phyloP scores from a whole-genome alignment of 1,140 invertebrate species.

The Yoshiicerus persimilis region DNA sequence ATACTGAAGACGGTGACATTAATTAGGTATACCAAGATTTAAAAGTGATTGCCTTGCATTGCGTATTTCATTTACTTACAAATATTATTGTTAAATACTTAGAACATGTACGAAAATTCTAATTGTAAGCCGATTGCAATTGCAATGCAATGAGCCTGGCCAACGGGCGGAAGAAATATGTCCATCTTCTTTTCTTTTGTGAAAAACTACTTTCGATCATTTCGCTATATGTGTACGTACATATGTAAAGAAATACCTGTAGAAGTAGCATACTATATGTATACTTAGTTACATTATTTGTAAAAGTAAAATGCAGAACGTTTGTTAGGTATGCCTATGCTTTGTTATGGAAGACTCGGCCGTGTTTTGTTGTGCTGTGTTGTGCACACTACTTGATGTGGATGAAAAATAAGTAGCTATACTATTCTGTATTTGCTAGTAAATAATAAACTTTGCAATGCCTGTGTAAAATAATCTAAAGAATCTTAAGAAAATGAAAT shows the following conservation, averaged over 20 bases:
- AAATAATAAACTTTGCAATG: background rate
- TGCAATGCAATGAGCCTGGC: background rate
- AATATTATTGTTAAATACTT: background rate
- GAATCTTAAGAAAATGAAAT: conserved; percentile 8
- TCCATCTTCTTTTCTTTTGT: background rate
- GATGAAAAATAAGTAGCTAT: background rate
- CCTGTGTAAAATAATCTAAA: conserved; percentile 5
- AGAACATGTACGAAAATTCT: background rate
- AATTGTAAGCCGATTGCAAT: background rate
- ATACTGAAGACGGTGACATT: background rate
- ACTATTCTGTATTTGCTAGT: background rate
- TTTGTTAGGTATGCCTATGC: background rate
- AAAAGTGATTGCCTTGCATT: background rate
- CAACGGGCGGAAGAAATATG: background rate
- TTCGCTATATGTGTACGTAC: background rate
- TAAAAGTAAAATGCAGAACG: background rate
- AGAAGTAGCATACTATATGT: background rate
- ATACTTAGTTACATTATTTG: background rate
- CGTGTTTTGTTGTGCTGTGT: background rate
- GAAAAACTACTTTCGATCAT: background rate
- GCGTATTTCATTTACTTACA: background rate
- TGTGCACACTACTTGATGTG: background rate
- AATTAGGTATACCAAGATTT: background rate
- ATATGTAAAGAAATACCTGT: background rate
- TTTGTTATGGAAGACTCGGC: background rate